Percentiles rank a stretch among this genome's conserved stretches.
phyloP scores from a whole-genome alignment of 2,113 vertebrate genomes.

The Syrmaticus mikado region DNA sequence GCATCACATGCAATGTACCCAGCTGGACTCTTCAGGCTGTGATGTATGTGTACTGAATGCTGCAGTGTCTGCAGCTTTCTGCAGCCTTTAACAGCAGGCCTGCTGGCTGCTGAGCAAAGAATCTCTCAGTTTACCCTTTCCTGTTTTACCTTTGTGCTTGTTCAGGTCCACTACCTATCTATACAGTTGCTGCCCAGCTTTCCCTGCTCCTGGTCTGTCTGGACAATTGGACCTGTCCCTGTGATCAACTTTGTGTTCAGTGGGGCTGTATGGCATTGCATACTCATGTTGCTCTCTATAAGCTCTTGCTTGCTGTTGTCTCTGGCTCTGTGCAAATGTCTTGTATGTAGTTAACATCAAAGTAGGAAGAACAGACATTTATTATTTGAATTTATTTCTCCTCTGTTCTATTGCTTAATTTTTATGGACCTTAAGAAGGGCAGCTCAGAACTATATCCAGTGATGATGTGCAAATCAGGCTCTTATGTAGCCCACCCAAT shows the following conservation, averaged over 20 bases:
- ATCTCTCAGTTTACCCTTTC: not conserved
- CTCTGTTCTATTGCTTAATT: not conserved
- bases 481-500: not conserved
- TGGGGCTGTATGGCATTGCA: accelerated
- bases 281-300: not conserved
- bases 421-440: not conserved
- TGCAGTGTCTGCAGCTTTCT: not conserved
- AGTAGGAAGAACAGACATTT: not conserved
- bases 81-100: not conserved
- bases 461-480: not conserved
- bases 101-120: not conserved
- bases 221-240: not conserved
- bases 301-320: not conserved
- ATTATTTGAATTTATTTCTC: not conserved
- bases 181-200: not conserved
- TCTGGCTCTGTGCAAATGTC: not conserved
- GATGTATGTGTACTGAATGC: accelerated
- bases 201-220: not conserved
- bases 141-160: not conserved
- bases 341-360: not conserved
- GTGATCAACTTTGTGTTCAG: not conserved
- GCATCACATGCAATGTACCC: accelerated
- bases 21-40: not conserved
- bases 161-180: not conserved
- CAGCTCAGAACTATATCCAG: not conserved